Evolutionary conservation across 2,113 vertebrate genomes (phyloP).

Genomic region (Apteryx mantelli): DNA sequence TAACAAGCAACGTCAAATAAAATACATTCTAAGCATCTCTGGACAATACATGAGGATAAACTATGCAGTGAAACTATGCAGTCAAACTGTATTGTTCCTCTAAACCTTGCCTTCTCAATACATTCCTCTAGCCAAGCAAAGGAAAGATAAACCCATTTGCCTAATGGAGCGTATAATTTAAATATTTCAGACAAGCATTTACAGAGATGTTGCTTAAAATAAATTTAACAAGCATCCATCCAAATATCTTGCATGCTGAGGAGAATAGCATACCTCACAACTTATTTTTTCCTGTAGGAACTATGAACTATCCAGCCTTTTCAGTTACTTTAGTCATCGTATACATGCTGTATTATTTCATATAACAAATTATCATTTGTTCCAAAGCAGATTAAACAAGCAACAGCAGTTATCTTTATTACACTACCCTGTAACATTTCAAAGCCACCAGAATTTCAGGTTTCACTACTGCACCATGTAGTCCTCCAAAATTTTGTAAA

Average conservation of each 20-base stretch:
- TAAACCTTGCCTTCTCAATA: constrained; percentile 2
- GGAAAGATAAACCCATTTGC: constrained; percentile 33
- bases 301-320: background rate
- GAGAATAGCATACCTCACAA: background rate
- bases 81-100: constrained; percentile 11
- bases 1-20: background rate
- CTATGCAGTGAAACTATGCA: constrained; percentile 1
- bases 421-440: background rate
- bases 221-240: constrained; percentile 1
- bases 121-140: constrained; percentile 42
- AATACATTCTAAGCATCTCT: background rate
- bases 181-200: constrained; percentile 35
- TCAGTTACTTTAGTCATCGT: background rate
- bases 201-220: constrained; percentile 20
- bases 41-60: background rate
- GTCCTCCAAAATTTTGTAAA: background rate
- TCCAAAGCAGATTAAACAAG: background rate
- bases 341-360: background rate
- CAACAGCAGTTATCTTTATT: background rate
- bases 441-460: background rate
- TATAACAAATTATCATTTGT: background rate
- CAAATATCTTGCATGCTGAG: background rate
- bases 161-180: constrained; percentile 31
- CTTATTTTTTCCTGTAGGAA: background rate
- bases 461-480: background rate